These are phyloP conservation scores for Phyllopteryx taeniolatus DNA, from an alignment of 2,113 vertebrate species.

Conservation along the genomic window DNA sequence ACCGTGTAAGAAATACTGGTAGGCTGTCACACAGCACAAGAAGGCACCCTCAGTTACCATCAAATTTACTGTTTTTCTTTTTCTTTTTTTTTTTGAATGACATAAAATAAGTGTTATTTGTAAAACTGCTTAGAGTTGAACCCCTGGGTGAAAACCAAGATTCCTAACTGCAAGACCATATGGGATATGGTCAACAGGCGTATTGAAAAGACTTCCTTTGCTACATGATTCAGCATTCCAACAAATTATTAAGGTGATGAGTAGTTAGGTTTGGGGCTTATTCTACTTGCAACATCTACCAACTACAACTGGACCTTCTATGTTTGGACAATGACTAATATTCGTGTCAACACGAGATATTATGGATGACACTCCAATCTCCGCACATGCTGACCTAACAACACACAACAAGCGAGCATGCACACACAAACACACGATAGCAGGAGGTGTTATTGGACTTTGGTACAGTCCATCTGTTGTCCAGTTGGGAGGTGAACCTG, in stretches of 20 bases:
- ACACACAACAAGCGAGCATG: slow-evolving; percentile 18
- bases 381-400: slow-evolving; percentile 47
- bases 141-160: too few relatives aligned
- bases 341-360: slow-evolving; percentile 60
- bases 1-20: too few relatives aligned
- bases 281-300: slow-evolving; percentile 5
- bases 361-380: slow-evolving; percentile 60
- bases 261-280: slow-evolving; percentile 5
- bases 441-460: slow-evolving; percentile 53
- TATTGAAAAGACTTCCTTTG: too few relatives aligned
- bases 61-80: too few relatives aligned
- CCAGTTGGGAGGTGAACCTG: slow-evolving; percentile 68
- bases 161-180: too few relatives aligned
- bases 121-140: too few relatives aligned
- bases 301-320: slow-evolving; percentile 37
- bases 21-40: too few relatives aligned
- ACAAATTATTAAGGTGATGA: neutral
- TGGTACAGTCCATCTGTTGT: slow-evolving; percentile 72
- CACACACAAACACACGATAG: slow-evolving; percentile 24
- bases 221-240: too few relatives aligned
- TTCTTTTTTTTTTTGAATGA: too few relatives aligned
- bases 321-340: slow-evolving; percentile 65
- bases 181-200: too few relatives aligned
- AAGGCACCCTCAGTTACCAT: too few relatives aligned
- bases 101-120: too few relatives aligned